Conservation (phyloP, 2,797 vertebrate genomes). For the Diplodus sargus region DNA sequence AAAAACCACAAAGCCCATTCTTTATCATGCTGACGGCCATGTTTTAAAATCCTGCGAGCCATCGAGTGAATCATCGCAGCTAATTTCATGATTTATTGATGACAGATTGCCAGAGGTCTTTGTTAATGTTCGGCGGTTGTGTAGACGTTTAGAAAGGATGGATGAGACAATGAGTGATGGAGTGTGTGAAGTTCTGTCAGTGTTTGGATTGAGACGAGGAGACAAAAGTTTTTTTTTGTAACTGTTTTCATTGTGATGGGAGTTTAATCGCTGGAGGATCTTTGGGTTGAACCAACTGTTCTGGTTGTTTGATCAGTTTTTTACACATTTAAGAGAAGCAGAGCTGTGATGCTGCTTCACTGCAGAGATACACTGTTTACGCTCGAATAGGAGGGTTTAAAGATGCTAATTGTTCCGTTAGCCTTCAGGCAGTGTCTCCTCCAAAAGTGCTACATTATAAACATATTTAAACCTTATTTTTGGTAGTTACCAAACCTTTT, state of each 20-base stretch:
- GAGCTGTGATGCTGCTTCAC: not conserved
- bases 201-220: constrained; percentile 5
- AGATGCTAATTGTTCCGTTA: not conserved
- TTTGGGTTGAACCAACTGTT: not conserved
- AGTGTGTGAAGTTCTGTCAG: not conserved
- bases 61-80: constrained; percentile 31
- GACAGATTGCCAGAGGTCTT: constrained; percentile 24
- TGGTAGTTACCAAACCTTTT: too few species aligned
- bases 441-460: too few species aligned
- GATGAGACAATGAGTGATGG: not conserved
- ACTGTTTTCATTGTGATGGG: not conserved
- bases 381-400: not conserved
- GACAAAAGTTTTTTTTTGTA: not conserved
- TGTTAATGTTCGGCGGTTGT: constrained; percentile 23
- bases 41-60: constrained; percentile 23
- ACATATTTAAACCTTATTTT: too few species aligned
- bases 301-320: not conserved
- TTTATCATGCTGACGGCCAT: not conserved
- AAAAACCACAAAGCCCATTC: constrained; percentile 26
- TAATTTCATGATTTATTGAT: constrained; percentile 34
- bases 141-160: constrained; percentile 16
- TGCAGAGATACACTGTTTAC: not conserved
- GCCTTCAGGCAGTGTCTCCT: not conserved
- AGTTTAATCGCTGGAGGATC: not conserved
- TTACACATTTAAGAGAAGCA: not conserved